Conservation (phyloP, 2,113 vertebrate genomes). For the Pedetes capensis region DNA sequence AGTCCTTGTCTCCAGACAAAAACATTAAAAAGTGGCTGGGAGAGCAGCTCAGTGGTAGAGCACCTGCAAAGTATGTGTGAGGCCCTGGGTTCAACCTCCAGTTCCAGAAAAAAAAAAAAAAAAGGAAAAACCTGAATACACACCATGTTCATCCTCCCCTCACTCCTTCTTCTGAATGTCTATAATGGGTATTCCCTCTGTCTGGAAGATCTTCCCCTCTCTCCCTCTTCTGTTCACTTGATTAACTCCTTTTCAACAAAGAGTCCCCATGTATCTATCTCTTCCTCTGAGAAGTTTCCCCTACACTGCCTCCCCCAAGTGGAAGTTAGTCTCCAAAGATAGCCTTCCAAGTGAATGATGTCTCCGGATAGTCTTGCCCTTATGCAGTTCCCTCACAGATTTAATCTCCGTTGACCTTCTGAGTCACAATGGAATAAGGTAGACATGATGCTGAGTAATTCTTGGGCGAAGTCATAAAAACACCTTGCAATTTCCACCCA, state of each 20-base stretch:
- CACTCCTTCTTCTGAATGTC: not conserved
- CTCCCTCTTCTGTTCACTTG: no score
- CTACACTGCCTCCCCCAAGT: not conserved
- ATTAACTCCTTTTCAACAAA: no score
- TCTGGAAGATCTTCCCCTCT: not conserved
- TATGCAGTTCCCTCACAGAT: not conserved
- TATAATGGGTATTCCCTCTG: not conserved
- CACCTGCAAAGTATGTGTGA: not conserved
- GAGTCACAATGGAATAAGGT: not conserved
- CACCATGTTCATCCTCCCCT: not conserved
- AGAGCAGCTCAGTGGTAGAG: not conserved
- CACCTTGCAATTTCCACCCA: not conserved
- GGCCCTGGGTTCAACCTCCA: not conserved
- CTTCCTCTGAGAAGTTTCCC: not conserved
- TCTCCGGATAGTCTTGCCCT: accelerated
- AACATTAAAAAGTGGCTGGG: no score
- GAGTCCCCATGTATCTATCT: no score
- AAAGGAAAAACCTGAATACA: no score
- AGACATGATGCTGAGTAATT: not conserved
- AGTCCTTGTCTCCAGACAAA: no score
- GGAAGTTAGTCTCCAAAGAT: not conserved
- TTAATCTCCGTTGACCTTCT: not conserved
- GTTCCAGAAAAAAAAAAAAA: no score
- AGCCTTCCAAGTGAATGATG: not conserved
- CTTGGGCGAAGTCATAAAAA: not conserved